Conservation (phyloP, 2,888 invertebrate genomes). For the Automeris io region DNA sequence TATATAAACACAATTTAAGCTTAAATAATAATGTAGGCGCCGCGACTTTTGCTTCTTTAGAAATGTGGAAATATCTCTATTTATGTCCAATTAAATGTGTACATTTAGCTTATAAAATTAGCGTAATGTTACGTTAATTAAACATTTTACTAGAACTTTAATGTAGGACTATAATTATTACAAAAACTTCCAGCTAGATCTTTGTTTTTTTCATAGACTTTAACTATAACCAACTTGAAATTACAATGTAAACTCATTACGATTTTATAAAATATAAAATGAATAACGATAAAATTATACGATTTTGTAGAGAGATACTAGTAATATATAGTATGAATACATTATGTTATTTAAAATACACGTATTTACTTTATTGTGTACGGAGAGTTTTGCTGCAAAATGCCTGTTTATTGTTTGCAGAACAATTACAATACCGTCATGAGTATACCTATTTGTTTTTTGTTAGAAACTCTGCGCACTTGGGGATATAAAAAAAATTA, state of each 20-base stretch:
- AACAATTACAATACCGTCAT: slow-evolving; percentile 22
- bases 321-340: no score
- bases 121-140: no score
- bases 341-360: slow-evolving; percentile 28
- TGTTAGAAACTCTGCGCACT: slow-evolving; percentile 13
- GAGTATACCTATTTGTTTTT: slow-evolving; percentile 11
- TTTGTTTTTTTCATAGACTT: no score
- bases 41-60: no score
- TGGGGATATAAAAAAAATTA: slow-evolving; percentile 23
- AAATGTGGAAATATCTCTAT: no score
- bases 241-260: no score
- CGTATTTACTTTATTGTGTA: slow-evolving; percentile 25
- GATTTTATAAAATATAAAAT: background rate
- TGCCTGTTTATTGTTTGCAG: slow-evolving; percentile 25
- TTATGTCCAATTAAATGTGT: no score
- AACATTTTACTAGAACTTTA: no score
- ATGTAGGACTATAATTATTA: no score
- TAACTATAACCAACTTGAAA: no score
- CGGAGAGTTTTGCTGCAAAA: slow-evolving; percentile 20
- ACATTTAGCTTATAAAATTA: no score
- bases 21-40: slow-evolving; percentile 8
- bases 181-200: no score
- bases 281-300: slow-evolving; percentile 2
- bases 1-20: slow-evolving; percentile 1
- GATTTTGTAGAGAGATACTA: slow-evolving; percentile 19